These are phyloP conservation scores for Malthinus flaveolus DNA, from an alignment of 2,888 invertebrate species.

Conservation along the genomic window DNA sequence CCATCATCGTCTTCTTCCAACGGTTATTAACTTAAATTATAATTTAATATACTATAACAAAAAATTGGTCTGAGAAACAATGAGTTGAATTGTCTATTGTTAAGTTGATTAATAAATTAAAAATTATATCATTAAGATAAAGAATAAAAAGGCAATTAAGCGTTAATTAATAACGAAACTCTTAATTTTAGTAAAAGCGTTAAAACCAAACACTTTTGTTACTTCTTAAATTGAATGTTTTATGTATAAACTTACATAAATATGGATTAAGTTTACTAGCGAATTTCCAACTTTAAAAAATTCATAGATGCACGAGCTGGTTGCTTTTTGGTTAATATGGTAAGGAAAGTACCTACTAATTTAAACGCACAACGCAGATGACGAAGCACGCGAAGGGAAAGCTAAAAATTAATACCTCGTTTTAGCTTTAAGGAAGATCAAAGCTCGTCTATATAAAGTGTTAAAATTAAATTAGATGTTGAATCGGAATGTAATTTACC, in stretches of 20 bases:
- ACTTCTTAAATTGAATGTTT: conserved; percentile 3
- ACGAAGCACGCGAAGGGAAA: conserved; percentile 9
- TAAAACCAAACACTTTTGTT: background rate
- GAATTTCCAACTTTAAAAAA: conserved; percentile 1
- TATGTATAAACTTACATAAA: conserved; percentile 5
- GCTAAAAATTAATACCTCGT: conserved; percentile 11
- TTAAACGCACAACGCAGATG: conserved; percentile 12
- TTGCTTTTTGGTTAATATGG: background rate
- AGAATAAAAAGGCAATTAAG: no score
- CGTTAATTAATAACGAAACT: no score
- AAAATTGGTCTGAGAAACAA: background rate
- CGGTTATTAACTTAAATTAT: conserved; percentile 11
- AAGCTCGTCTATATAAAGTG: background rate
- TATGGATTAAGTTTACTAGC: background rate
- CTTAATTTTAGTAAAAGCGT: background rate
- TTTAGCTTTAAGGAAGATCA: conserved; percentile 12
- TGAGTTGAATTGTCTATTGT: background rate
- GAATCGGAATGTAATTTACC: no score
- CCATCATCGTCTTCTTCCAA: conserved; percentile 17
- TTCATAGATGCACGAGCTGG: conserved; percentile 2
- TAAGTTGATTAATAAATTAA: no score
- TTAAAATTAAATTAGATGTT: no score
- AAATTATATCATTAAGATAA: no score
- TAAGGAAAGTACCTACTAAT: conserved; percentile 13
- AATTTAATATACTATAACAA: conserved; percentile 9